Evolutionary conservation across 2,113 vertebrate genomes (phyloP).

Genomic region (Brienomyrus longianalis): DNA sequence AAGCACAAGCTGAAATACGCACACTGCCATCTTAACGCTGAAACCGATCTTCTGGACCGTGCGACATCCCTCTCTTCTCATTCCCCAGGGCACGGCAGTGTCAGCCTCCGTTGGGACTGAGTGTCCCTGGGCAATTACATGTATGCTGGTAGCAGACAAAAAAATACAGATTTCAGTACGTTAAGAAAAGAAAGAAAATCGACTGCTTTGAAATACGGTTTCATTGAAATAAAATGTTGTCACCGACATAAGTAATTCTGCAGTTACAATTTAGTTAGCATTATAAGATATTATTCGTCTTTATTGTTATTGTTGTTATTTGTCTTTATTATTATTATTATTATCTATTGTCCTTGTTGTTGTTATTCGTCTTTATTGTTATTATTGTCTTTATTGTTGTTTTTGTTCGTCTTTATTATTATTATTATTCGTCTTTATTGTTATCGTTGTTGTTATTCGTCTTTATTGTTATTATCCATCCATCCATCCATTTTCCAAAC

Average conservation of each 20-base stretch:
- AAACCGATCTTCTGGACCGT: not conserved
- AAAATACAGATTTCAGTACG: not conserved
- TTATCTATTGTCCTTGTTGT: not conserved
- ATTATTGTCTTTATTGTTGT: not conserved
- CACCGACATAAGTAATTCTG: not conserved
- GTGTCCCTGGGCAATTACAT: not conserved
- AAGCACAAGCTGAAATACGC: not conserved
- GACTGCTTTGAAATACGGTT: not conserved
- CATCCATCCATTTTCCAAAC: no score
- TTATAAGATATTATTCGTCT: not conserved
- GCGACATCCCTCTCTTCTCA: not conserved
- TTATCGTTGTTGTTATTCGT: no score
- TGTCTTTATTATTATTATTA: not conserved
- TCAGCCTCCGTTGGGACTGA: not conserved
- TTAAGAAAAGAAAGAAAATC: not conserved
- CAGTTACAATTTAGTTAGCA: not conserved
- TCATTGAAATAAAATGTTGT: not conserved
- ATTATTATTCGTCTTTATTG: no score
- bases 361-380: not conserved
- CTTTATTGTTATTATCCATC: no score
- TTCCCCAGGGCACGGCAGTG: not conserved
- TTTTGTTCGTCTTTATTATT: no score
- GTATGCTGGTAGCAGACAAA: not conserved
- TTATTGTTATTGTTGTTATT: not conserved
- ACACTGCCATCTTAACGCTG: not conserved